These are phyloP conservation scores for Myocastor coypus DNA, from an alignment of 2,113 vertebrate species.

Conservation along the genomic window DNA sequence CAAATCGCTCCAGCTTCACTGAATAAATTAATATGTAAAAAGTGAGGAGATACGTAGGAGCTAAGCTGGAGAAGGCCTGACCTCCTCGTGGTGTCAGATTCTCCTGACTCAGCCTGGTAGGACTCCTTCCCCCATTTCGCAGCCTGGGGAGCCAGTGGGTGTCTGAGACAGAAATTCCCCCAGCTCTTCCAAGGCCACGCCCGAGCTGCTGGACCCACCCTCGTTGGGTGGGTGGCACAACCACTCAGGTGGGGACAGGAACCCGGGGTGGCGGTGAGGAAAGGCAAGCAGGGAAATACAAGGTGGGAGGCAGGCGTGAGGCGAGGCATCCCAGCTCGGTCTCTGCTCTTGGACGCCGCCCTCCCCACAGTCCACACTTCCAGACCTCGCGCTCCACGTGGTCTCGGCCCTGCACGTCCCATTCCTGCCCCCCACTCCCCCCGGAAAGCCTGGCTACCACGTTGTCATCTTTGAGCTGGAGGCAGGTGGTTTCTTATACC, in stretches of 20 bases:
- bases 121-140: background rate
- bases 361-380: background rate
- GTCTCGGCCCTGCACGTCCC: background rate
- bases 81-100: background rate
- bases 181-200: background rate
- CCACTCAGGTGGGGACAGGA: background rate
- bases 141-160: background rate
- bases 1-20: background rate
- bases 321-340: background rate
- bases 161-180: background rate
- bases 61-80: background rate
- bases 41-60: background rate
- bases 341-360: rapidly evolving
- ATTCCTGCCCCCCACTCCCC: too few species aligned
- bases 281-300: background rate
- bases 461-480: background rate
- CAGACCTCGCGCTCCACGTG: too few species aligned
- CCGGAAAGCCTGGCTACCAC: background rate
- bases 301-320: background rate
- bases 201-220: too few species aligned
- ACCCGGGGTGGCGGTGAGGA: background rate
- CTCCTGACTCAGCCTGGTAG: background rate
- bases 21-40: background rate
- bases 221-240: background rate
- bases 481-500: background rate